Percentiles rank a stretch among this genome's conserved stretches.
Evolutionary conservation across 1,140 invertebrate species (phyloP).

Genomic region (Oncopodura yosiiana): DNA sequence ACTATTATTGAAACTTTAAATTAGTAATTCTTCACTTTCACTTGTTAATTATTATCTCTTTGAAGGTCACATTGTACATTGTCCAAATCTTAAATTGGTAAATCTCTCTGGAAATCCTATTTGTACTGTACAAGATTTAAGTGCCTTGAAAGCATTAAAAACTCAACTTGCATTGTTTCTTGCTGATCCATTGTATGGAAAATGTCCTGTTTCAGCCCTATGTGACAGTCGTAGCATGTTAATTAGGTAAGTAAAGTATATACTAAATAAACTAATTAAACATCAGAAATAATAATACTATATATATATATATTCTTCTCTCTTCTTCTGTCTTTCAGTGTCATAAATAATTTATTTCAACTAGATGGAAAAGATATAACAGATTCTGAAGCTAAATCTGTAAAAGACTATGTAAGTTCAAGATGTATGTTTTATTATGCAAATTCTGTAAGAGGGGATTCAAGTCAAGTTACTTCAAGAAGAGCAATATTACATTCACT

Average conservation of each 20-base stretch:
- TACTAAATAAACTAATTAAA: too few relatives aligned
- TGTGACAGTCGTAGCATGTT: slow-evolving; percentile 25
- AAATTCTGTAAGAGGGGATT: neutral
- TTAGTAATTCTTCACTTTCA: too few relatives aligned
- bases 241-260: too few relatives aligned
- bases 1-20: too few relatives aligned
- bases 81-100: slow-evolving; percentile 3
- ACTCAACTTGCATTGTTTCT: slow-evolving; percentile 10
- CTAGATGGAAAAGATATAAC: too few relatives aligned
- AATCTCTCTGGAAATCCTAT: slow-evolving; percentile 29
- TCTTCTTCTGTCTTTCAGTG: too few relatives aligned
- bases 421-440: slow-evolving; percentile 22
- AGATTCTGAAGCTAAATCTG: too few relatives aligned
- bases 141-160: slow-evolving; percentile 12
- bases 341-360: too few relatives aligned
- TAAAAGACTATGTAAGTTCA: slow-evolving; percentile 19
- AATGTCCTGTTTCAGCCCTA: slow-evolving; percentile 23
- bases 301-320: too few relatives aligned
- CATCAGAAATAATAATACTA: too few relatives aligned
- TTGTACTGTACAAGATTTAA: slow-evolving; percentile 23
- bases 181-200: slow-evolving; percentile 25
- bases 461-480: slow-evolving; percentile 4
- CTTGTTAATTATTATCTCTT: too few relatives aligned
- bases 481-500: slow-evolving; percentile 4
- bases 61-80: slow-evolving; percentile 17